Percentiles rank a stretch among this genome's conserved stretches.
These are phyloP conservation scores for Bombus sylvicola DNA, from an alignment of 1,140 invertebrate species.

Conservation along the genomic window DNA sequence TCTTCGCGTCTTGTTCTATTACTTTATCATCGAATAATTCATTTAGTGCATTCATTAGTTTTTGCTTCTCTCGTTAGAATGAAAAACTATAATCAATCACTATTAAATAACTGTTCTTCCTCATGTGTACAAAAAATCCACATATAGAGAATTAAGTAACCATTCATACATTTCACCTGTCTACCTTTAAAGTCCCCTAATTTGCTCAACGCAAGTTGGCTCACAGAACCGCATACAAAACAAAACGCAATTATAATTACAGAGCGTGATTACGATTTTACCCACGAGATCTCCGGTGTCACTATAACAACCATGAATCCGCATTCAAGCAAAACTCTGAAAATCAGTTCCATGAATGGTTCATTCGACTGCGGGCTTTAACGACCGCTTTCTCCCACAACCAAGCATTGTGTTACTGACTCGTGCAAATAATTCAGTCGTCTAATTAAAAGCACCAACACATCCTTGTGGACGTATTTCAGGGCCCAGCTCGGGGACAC, in stretches of 20 bases:
- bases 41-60: too few species aligned
- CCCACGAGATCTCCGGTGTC: neutral
- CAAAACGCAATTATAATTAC: constrained; percentile 9
- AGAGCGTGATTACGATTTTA: neutral
- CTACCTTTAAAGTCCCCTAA: neutral
- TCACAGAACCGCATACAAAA: neutral
- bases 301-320: neutral
- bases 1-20: too few species aligned
- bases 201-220: neutral
- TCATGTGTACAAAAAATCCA: neutral
- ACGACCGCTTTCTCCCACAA: constrained; percentile 9
- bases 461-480: neutral
- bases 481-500: neutral
- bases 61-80: too few species aligned
- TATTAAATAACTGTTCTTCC: neutral
- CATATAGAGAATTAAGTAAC: neutral
- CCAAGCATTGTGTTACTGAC: neutral
- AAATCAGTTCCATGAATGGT: neutral
- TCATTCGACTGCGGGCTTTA: constrained; percentile 23
- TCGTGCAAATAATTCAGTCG: constrained; percentile 27
- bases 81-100: too few species aligned
- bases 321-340: neutral
- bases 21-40: too few species aligned
- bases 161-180: neutral
- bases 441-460: constrained; percentile 37